Conservation (phyloP, 2,888 invertebrate species). For the Hetaerina titia region DNA sequence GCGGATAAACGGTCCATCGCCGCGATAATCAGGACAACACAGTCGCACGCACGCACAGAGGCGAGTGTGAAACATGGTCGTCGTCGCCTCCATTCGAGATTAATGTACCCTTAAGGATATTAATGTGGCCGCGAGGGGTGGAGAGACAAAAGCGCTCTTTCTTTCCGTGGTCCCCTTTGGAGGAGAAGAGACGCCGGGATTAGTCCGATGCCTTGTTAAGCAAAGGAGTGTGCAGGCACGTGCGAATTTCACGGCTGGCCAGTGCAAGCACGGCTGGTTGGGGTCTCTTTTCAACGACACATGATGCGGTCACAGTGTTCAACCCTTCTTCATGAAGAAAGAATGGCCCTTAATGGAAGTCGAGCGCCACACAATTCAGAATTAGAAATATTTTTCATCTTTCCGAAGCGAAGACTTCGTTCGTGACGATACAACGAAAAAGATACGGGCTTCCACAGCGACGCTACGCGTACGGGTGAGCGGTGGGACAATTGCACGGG, state of each 20-base stretch:
- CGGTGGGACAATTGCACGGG: no score
- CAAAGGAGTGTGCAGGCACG: neutral
- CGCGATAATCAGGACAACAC: no score
- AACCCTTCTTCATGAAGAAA: neutral
- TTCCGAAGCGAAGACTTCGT: no score
- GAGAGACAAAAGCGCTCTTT: neutral
- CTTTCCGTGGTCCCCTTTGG: neutral
- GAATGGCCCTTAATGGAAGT: neutral
- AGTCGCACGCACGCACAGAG: neutral
- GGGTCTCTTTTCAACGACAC: neutral
- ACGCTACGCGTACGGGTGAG: no score
- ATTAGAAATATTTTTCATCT: no score
- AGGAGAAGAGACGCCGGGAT: neutral
- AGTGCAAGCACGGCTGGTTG: neutral
- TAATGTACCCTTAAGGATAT: constrained; percentile 35
- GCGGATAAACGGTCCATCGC: neutral
- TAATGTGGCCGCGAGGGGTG: neutral
- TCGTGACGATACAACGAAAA: no score
- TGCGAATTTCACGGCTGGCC: neutral
- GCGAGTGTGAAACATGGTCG: neutral
- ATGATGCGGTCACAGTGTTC: neutral
- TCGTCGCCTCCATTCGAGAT: neutral
- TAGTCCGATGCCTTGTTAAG: constrained; percentile 30
- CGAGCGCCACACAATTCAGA: no score
- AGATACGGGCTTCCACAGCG: no score